These are phyloP conservation scores for Geotrypetes seraphini DNA, from an alignment of 2,797 vertebrate genomes.

Conservation along the genomic window DNA sequence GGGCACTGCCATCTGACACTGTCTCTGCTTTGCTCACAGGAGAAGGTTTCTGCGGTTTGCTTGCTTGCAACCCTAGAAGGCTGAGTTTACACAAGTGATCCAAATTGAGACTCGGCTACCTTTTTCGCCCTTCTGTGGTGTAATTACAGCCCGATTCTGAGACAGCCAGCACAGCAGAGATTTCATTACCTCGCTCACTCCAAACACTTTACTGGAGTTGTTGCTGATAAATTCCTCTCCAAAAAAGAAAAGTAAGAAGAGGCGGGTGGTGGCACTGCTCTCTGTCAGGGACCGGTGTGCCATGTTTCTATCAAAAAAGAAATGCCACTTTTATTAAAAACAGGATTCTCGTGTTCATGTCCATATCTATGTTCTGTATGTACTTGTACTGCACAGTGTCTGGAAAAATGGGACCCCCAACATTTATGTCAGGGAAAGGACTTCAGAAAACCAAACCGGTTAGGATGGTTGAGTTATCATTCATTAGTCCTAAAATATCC, in stretches of 20 bases:
- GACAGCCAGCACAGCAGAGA: constrained; percentile 73
- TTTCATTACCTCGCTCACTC: constrained; percentile 64
- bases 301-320: constrained; percentile 7
- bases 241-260: not conserved
- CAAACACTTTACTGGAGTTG: constrained; percentile 52
- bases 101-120: constrained; percentile 59
- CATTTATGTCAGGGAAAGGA: no score
- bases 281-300: constrained; percentile 22
- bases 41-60: constrained; percentile 72
- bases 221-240: constrained; percentile 42
- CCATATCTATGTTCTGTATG: no score
- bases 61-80: constrained; percentile 63
- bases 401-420: no score
- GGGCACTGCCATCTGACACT: constrained; percentile 48
- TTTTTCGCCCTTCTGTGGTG: constrained; percentile 69
- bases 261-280: constrained; percentile 13
- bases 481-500: no score
- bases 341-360: no score
- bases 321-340: not conserved
- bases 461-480: no score
- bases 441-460: no score
- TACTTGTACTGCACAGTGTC: no score
- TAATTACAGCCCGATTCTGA: constrained; percentile 80
- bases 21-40: constrained; percentile 63
- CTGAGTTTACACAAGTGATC: constrained; percentile 75